A percentile compares a stretch with the other conserved stretches of the same genome.
These are phyloP conservation scores for Oxyteleia sp. DNA, from an alignment of 2,888 invertebrate genomes.

Conservation along the genomic window DNA sequence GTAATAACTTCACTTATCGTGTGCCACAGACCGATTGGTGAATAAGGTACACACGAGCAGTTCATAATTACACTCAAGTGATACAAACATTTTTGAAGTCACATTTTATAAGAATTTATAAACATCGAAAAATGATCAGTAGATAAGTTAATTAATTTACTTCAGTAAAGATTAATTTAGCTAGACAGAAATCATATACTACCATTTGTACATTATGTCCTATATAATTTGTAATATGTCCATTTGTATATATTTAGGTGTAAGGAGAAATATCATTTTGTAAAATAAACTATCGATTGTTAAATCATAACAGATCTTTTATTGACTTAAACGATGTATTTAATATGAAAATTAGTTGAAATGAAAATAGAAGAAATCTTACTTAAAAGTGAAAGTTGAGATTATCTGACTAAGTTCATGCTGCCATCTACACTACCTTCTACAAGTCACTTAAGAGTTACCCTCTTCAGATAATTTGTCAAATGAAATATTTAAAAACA, in stretches of 20 bases:
- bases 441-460: neutral
- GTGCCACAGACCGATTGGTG: constrained; percentile 94
- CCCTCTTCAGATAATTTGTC: neutral
- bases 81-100: constrained; percentile 4
- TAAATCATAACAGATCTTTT: constrained; percentile 3
- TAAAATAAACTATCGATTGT: constrained; percentile 20
- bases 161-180: neutral
- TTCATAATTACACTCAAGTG: neutral
- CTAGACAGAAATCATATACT: neutral
- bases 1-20: constrained; percentile 95
- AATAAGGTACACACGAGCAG: constrained; percentile 44
- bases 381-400: neutral
- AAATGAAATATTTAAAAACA: neutral
- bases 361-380: too few species aligned
- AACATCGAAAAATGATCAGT: neutral
- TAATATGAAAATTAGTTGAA: neutral
- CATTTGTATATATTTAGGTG: constrained; percentile 34
- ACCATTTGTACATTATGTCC: constrained; percentile 27
- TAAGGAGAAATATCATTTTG: constrained; percentile 30
- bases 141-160: too few species aligned
- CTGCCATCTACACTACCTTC: constrained; percentile 2
- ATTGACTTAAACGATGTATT: neutral
- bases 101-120: constrained; percentile 30
- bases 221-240: constrained; percentile 28
- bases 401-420: neutral